phyloP scores from a whole-genome alignment of 2,113 vertebrate species.

The Thomomys bottae region DNA sequence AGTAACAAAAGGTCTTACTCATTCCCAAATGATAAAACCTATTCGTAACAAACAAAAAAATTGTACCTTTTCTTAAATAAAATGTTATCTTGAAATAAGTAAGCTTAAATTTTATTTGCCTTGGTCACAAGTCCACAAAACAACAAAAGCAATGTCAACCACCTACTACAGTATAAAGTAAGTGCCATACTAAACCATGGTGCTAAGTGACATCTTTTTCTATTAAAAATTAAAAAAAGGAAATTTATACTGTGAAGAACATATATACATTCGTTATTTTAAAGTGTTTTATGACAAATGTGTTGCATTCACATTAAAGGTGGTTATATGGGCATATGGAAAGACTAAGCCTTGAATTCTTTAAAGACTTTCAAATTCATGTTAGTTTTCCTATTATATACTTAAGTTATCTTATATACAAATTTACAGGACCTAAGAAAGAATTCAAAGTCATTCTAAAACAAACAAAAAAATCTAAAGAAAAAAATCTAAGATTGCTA shows the following conservation, averaged over 20 bases:
- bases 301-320: background rate
- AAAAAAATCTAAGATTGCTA: slow-evolving; percentile 12
- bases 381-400: slow-evolving; percentile 27
- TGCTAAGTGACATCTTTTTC: slow-evolving; percentile 22
- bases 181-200: slow-evolving; percentile 20
- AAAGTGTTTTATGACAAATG: slow-evolving; percentile 2
- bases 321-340: background rate
- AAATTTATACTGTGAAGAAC: slow-evolving; percentile 45
- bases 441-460: slow-evolving; percentile 19
- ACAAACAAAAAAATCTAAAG: too few species aligned
- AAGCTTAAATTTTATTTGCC: slow-evolving; percentile 52
- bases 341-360: background rate
- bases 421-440: background rate
- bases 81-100: slow-evolving; percentile 46
- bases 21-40: slow-evolving; percentile 38
- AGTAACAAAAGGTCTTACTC: slow-evolving; percentile 44
- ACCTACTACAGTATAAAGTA: slow-evolving; percentile 45
- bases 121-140: slow-evolving; percentile 22
- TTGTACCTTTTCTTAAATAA: slow-evolving; percentile 34
- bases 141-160: slow-evolving; percentile 46
- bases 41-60: slow-evolving; percentile 59
- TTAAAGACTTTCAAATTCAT: slow-evolving; percentile 49
- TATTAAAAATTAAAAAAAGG: background rate
- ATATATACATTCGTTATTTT: slow-evolving; percentile 1
- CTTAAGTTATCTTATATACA: slow-evolving; percentile 26